A percentile compares a stretch with the other conserved stretches of the same genome.
phyloP scores from a whole-genome alignment of 1,140 invertebrate genomes.

The Latrodectus geometricus region DNA sequence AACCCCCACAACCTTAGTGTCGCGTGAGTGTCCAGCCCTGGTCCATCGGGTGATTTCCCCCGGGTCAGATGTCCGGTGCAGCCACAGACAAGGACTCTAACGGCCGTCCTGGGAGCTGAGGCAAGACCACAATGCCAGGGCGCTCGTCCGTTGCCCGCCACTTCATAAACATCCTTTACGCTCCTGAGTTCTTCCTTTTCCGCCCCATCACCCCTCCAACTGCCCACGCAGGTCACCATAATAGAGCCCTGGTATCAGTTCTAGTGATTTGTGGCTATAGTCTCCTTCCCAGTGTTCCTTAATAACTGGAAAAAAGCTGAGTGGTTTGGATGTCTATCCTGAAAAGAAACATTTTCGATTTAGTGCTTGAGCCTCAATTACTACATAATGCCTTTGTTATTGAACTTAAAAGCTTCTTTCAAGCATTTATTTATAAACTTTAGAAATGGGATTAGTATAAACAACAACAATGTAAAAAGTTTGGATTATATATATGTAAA shows the following conservation, averaged over 20 bases:
- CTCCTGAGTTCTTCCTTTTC: slow-evolving; percentile 2
- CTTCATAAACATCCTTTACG: slow-evolving; percentile 48
- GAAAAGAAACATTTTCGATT: not conserved
- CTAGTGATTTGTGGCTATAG: not conserved
- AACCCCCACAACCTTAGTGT: slow-evolving; percentile 10
- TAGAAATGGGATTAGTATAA: too few species aligned
- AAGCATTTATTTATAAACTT: too few species aligned
- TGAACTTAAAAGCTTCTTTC: too few species aligned
- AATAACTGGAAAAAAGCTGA: not conserved
- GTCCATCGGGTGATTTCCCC: slow-evolving; percentile 59
- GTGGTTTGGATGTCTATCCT: not conserved
- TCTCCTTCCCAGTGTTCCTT: not conserved
- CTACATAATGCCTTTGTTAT: too few species aligned
- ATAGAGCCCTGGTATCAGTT: not conserved
- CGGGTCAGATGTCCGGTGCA: slow-evolving; percentile 43
- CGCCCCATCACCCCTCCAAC: not conserved
- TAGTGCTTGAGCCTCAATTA: too few species aligned
- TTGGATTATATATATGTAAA: too few species aligned
- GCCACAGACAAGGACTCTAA: slow-evolving; percentile 40
- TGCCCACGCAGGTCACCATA: not conserved
- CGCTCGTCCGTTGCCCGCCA: slow-evolving; percentile 10
- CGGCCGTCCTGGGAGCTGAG: slow-evolving; percentile 30
- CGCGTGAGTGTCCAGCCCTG: slow-evolving; percentile 49
- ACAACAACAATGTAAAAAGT: too few species aligned
- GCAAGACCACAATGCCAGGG: slow-evolving; percentile 10